Evolutionary conservation across 2,797 vertebrate genomes (phyloP).

Genomic region (Kryptopterus vitreolus): DNA sequence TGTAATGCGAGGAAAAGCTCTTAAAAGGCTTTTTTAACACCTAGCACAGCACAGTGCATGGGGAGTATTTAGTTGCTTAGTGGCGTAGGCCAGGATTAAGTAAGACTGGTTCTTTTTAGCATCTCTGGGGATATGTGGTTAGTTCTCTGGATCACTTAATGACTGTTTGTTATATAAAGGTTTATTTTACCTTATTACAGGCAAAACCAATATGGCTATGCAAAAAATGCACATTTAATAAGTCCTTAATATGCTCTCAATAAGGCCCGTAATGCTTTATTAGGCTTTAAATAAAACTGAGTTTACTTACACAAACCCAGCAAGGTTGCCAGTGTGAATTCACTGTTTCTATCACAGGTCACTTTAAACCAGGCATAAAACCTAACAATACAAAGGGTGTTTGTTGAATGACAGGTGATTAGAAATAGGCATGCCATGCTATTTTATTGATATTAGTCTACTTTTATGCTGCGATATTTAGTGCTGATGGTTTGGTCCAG

Average conservation of each 20-base stretch:
- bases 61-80: constrained; percentile 35
- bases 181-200: constrained; percentile 22
- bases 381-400: background rate
- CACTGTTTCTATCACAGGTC: background rate
- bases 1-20: constrained; percentile 34
- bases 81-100: constrained; percentile 32
- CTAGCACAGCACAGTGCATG: constrained; percentile 31
- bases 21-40: constrained; percentile 45
- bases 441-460: background rate
- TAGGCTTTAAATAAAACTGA: constrained; percentile 6
- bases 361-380: background rate
- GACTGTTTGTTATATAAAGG: constrained; percentile 10
- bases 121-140: constrained; percentile 31
- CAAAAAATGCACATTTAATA: constrained; percentile 9
- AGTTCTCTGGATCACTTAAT: constrained; percentile 25
- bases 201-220: background rate
- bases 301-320: background rate
- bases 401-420: background rate
- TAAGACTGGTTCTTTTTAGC: constrained; percentile 29
- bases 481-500: background rate
- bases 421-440: background rate
- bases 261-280: constrained; percentile 25
- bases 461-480: background rate
- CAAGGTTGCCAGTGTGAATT: background rate
- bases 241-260: background rate